Evolutionary conservation across 1,140 invertebrate species (phyloP).

Genomic region (Zaprionus davidi): DNA sequence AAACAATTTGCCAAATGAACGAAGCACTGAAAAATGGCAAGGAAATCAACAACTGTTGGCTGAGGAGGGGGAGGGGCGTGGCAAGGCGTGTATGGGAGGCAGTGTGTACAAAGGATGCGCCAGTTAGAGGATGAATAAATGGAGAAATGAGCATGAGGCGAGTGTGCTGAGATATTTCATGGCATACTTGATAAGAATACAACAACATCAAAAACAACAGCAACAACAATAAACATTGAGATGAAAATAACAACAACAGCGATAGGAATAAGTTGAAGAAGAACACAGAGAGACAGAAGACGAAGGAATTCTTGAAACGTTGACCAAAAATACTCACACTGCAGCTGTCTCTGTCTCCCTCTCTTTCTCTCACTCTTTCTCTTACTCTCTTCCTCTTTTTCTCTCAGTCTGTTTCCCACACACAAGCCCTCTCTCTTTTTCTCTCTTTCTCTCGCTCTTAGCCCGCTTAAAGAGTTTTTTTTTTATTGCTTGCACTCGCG

Average conservation of each 20-base stretch:
- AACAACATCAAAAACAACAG: constrained; percentile 25
- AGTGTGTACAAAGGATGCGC: constrained; percentile 7
- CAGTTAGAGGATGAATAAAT: constrained; percentile 13
- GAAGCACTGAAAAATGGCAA: constrained; percentile 30
- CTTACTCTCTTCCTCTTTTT: background rate
- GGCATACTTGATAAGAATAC: constrained; percentile 5
- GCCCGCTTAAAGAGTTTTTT: constrained; percentile 14
- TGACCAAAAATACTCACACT: constrained; percentile 71
- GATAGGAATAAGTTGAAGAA: constrained; percentile 23
- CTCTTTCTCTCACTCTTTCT: constrained; percentile 2
- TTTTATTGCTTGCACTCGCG: constrained; percentile 17
- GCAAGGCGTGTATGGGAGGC: background rate
- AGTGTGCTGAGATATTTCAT: constrained; percentile 2
- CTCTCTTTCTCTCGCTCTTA: background rate
- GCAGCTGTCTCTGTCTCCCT: constrained; percentile 38
- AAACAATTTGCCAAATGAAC: constrained; percentile 49
- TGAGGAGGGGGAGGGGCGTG: background rate
- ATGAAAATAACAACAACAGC: constrained; percentile 12
- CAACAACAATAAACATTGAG: constrained; percentile 12
- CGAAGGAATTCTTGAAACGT: constrained; percentile 31
- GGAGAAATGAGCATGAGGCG: constrained; percentile 9
- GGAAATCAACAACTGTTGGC: constrained; percentile 9
- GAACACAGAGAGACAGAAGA: constrained; percentile 50
- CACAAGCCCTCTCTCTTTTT: constrained; percentile 12
- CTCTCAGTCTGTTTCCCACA: constrained; percentile 8